Conservation (phyloP, 2,888 invertebrate genomes). For the Smittia sp. region DNA sequence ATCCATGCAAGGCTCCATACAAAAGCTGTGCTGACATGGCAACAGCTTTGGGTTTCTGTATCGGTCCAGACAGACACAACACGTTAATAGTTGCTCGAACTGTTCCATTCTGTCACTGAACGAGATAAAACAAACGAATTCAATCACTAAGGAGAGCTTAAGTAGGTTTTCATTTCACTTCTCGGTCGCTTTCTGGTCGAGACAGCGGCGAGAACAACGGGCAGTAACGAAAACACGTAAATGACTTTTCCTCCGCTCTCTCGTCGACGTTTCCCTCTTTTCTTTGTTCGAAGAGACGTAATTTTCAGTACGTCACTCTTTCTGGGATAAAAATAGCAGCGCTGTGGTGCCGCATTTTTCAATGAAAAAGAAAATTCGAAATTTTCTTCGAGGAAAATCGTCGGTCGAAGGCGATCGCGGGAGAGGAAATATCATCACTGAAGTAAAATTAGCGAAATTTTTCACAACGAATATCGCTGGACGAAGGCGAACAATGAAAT, state of each 20-base stretch:
- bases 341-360: slow-evolving; percentile 40
- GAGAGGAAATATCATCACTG: slow-evolving; percentile 32
- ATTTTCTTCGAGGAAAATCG: slow-evolving; percentile 18
- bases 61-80: slow-evolving; percentile 97
- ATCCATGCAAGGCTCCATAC: slow-evolving; percentile 98
- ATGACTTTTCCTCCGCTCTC: slow-evolving; percentile 23
- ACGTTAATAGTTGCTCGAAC: slow-evolving; percentile 95
- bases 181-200: neutral
- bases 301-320: slow-evolving; percentile 41
- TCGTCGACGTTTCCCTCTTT: neutral
- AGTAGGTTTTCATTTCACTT: neutral
- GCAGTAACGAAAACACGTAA: slow-evolving; percentile 12
- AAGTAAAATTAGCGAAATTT: slow-evolving; percentile 19
- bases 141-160: neutral
- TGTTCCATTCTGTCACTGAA: slow-evolving; percentile 68
- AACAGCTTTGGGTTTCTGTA: slow-evolving; percentile 96
- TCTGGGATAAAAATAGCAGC: slow-evolving; percentile 33
- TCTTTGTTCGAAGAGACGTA: slow-evolving; percentile 38
- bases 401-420: slow-evolving; percentile 14
- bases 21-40: slow-evolving; percentile 99
- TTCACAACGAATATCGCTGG: neutral
- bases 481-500: neutral
- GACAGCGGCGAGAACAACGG: neutral
- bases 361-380: slow-evolving; percentile 34
- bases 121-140: slow-evolving; percentile 5